Percentiles rank a stretch among this genome's conserved stretches.
These are phyloP conservation scores for Poecilia picta DNA, from an alignment of 2,797 vertebrate genomes.

Conservation along the genomic window DNA sequence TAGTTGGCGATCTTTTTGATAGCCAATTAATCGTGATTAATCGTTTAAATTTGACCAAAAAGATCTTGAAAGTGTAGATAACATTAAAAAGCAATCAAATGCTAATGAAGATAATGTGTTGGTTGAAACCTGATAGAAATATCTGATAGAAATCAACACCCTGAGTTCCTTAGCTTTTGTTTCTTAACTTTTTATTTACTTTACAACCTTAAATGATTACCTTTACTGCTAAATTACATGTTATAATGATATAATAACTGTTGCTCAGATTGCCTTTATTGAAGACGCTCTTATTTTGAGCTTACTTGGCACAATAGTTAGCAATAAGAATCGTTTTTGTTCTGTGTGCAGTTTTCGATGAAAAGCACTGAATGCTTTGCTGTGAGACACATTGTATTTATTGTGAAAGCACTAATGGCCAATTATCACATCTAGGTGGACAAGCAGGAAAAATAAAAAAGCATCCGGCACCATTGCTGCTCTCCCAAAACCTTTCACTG, in stretches of 20 bases:
- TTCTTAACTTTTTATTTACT: background rate
- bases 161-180: background rate
- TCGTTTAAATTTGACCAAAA: no score
- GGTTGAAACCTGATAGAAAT: background rate
- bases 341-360: background rate
- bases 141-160: constrained; percentile 1
- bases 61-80: background rate
- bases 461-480: constrained; percentile 12
- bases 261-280: background rate
- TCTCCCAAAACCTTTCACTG: constrained; percentile 28
- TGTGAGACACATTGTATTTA: constrained; percentile 9
- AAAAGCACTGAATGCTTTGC: constrained; percentile 12
- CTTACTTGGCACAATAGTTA: background rate
- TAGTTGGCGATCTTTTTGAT: no score
- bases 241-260: background rate
- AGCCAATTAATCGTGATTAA: no score
- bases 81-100: background rate
- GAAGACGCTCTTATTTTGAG: background rate
- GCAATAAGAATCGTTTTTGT: background rate
- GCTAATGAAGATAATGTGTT: background rate
- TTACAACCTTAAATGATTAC: background rate
- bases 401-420: background rate
- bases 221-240: background rate
- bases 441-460: constrained; percentile 10
- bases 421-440: constrained; percentile 15